Percentiles rank a stretch among this genome's conserved stretches.
phyloP scores from a whole-genome alignment of 2,797 vertebrate species.

The Rhabdomys pumilio region DNA sequence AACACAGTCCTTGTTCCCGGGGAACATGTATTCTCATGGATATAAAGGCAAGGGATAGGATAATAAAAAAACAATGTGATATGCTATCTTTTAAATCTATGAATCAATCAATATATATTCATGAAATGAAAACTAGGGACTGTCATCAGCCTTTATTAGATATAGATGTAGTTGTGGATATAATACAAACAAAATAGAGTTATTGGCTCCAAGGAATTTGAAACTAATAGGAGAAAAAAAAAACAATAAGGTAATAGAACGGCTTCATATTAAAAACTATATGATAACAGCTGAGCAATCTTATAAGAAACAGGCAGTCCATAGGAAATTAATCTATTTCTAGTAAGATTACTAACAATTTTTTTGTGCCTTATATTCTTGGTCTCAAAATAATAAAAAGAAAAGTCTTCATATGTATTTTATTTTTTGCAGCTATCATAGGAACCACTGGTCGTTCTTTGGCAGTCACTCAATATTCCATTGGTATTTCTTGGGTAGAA shows the following conservation, averaged over 20 bases:
- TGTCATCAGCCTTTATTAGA: slow-evolving; percentile 69
- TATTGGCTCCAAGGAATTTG: slow-evolving; percentile 26
- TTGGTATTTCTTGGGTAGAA: background rate
- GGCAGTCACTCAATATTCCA: background rate
- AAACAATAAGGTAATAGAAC: slow-evolving; percentile 64
- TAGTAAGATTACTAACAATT: slow-evolving; percentile 55
- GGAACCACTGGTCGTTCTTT: background rate
- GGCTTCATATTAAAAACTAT: background rate
- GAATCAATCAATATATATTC: slow-evolving; percentile 72
- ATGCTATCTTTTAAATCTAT: slow-evolving; percentile 50
- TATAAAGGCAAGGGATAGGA: background rate
- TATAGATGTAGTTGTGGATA: slow-evolving; percentile 48
- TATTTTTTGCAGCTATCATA: slow-evolving; percentile 35
- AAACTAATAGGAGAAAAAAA: slow-evolving; percentile 40
- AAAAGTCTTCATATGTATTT: slow-evolving; percentile 4
- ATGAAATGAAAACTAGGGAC: slow-evolving; percentile 65
- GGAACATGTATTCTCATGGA: slow-evolving; percentile 6
- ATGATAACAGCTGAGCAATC: slow-evolving; percentile 47
- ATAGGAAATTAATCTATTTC: slow-evolving; percentile 65
- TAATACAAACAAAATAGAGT: slow-evolving; percentile 46
- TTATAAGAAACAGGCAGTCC: slow-evolving; percentile 41
- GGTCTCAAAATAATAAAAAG: slow-evolving; percentile 46
- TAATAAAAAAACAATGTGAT: slow-evolving; percentile 66
- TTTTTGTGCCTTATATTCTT: slow-evolving; percentile 44
- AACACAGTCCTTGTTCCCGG: background rate